phyloP scores from a whole-genome alignment of 2,888 invertebrate species.

The Cosmia pyralina region DNA sequence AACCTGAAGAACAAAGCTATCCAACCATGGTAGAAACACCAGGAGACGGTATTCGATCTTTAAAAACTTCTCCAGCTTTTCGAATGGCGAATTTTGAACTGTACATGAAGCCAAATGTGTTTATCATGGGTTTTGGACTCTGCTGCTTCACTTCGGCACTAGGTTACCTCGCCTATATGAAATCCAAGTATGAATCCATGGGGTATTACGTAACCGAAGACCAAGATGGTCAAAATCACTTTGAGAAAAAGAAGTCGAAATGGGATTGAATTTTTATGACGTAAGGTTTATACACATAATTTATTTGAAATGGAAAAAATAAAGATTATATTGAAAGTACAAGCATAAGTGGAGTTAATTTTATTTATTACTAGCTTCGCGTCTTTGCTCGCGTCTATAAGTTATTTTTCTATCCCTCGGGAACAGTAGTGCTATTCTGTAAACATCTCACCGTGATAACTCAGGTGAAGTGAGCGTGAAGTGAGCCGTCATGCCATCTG shows the following conservation, averaged over 20 bases:
- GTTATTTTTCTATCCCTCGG: too few species aligned
- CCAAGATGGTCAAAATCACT: conserved; percentile 1
- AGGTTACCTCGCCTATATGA: conserved; percentile 17
- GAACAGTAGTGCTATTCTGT: too few species aligned
- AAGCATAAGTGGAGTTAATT: background rate
- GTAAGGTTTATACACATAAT: background rate
- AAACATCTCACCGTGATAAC: too few species aligned
- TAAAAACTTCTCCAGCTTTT: conserved; percentile 20
- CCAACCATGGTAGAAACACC: conserved; percentile 9
- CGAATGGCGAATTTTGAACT: conserved; percentile 29
- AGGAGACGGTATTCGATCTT: conserved; percentile 40
- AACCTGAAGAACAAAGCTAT: background rate
- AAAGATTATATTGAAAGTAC: background rate
- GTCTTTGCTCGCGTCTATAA: too few species aligned
- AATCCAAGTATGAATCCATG: conserved; percentile 7
- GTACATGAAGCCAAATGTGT: conserved; percentile 22
- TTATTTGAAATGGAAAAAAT: background rate
- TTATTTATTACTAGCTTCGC: background rate
- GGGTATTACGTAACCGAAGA: conserved; percentile 28
- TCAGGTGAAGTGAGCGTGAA: too few species aligned
- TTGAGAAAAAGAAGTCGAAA: conserved; percentile 39
- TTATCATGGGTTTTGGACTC: conserved; percentile 23
- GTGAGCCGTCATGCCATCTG: too few species aligned
- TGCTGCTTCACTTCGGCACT: conserved; percentile 2
- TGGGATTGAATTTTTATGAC: conserved; percentile 23